These are phyloP conservation scores for Norana najaformis DNA, from an alignment of 2,888 invertebrate genomes.

Conservation along the genomic window DNA sequence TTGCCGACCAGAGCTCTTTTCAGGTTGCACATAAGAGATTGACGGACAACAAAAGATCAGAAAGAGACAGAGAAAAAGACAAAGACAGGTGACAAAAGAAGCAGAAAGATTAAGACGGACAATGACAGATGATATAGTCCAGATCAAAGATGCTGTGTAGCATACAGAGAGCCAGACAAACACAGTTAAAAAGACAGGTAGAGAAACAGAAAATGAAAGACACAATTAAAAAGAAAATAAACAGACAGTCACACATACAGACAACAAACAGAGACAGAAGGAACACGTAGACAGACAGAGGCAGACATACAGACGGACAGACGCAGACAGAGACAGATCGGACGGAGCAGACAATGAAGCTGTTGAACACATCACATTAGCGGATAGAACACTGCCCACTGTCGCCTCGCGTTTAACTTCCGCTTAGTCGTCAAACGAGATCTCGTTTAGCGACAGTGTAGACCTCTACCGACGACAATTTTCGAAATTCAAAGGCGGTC, in stretches of 20 bases:
- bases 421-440: background rate
- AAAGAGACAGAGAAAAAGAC: background rate
- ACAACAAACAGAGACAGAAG: background rate
- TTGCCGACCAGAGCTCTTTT: background rate
- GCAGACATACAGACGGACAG: conserved; percentile 18
- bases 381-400: background rate
- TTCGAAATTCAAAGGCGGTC: background rate
- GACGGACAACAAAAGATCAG: background rate
- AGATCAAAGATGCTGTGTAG: background rate
- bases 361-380: background rate
- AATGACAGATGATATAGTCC: background rate
- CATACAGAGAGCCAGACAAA: background rate
- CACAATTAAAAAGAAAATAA: background rate
- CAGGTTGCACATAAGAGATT: background rate
- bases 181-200: background rate
- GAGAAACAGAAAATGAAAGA: background rate
- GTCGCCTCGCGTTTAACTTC: background rate
- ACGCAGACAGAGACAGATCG: background rate
- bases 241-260: background rate
- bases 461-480: background rate
- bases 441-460: background rate
- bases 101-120: background rate
- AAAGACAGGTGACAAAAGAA: background rate
- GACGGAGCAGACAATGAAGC: background rate
- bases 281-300: background rate